phyloP scores from a whole-genome alignment of 2,797 vertebrate species.

The Limnodromus scolopaceus region DNA sequence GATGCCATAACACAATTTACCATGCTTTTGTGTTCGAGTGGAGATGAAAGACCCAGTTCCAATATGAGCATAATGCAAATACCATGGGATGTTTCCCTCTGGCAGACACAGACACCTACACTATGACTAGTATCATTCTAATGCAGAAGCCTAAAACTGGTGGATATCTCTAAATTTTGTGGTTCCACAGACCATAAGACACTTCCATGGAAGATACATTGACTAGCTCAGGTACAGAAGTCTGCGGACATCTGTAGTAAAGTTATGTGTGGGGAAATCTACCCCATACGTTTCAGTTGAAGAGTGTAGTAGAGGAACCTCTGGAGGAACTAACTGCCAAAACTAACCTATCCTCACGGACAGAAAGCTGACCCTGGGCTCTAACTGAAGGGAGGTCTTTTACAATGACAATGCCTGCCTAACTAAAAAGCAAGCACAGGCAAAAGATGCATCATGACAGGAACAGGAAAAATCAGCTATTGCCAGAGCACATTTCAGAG shows the following conservation, averaged over 20 bases:
- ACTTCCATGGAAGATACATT: background rate
- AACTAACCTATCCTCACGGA: background rate
- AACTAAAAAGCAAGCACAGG: background rate
- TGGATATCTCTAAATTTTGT: background rate
- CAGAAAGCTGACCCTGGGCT: background rate
- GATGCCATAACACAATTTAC: background rate
- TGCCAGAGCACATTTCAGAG: rapidly evolving
- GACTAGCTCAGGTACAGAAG: background rate
- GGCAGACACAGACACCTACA: background rate
- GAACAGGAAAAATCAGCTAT: background rate
- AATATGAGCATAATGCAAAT: background rate
- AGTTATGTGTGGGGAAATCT: background rate
- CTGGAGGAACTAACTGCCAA: background rate
- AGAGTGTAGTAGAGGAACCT: background rate
- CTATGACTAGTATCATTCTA: background rate
- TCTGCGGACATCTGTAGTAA: background rate
- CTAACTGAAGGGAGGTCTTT: background rate
- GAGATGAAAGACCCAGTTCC: background rate
- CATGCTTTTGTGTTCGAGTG: background rate
- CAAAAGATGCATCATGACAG: background rate
- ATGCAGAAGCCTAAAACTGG: background rate
- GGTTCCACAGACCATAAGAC: background rate
- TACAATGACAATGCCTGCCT: background rate
- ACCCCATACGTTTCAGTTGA: background rate
- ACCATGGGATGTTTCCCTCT: background rate